A percentile compares a stretch with the other conserved stretches of the same genome.
Evolutionary conservation across 2,888 invertebrate species (phyloP).

Genomic region (Cryptus armator): DNA sequence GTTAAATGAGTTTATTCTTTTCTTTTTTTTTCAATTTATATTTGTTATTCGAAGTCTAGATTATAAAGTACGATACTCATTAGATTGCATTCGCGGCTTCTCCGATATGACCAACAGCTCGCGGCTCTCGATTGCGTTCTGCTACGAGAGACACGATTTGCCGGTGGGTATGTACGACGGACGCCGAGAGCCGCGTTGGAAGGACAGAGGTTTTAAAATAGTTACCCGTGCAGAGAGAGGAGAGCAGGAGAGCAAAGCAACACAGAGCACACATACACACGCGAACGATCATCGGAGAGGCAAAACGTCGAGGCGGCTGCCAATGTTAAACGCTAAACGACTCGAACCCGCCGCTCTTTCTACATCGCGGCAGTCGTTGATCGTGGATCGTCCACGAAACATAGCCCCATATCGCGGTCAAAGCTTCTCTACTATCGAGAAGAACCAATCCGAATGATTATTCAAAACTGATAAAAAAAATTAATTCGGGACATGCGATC

Average conservation of each 20-base stretch:
- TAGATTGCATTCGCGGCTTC: neutral
- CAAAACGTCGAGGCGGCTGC: slow-evolving; percentile 71
- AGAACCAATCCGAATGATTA: neutral
- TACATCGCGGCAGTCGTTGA: slow-evolving; percentile 78
- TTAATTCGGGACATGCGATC: neutral
- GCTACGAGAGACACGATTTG: slow-evolving; percentile 49
- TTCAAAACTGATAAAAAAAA: neutral
- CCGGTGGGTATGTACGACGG: slow-evolving; percentile 49
- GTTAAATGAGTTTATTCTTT: too few species aligned
- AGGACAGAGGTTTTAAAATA: slow-evolving; percentile 85
- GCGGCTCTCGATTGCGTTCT: slow-evolving; percentile 26
- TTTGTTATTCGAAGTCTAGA: too few species aligned
- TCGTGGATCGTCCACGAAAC: slow-evolving; percentile 78
- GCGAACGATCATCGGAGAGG: slow-evolving; percentile 35
- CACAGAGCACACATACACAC: slow-evolving; percentile 56
- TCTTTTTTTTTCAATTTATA: too few species aligned
- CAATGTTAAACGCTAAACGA: slow-evolving; percentile 76
- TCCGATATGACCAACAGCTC: slow-evolving; percentile 15
- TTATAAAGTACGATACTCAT: neutral
- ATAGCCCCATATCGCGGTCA: slow-evolving; percentile 56
- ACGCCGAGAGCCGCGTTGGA: slow-evolving; percentile 78
- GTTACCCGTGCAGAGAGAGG: slow-evolving; percentile 72
- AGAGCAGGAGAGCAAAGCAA: slow-evolving; percentile 27
- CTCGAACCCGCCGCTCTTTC: slow-evolving; percentile 71
- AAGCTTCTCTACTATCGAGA: neutral